Base-by-base conservation (phyloP, 2,797 vertebrate species). In the Hydrocynus forskahlii region DNA sequence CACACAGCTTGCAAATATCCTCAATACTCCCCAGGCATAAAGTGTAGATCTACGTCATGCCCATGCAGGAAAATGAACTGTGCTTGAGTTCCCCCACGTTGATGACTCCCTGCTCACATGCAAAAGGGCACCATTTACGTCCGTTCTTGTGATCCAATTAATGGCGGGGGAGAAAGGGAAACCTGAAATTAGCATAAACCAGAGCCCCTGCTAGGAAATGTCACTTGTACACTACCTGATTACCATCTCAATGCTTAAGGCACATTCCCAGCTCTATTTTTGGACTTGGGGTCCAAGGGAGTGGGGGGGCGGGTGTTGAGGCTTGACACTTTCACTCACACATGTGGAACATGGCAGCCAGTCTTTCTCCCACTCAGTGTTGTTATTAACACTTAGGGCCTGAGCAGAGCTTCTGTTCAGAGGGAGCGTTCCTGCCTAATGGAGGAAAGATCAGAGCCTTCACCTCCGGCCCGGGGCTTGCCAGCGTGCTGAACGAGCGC, bases 111-210 rank as follows among this genome's bases (percentile, higher is more conserved):
- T 50, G 25, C 19, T 69, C 75, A 63, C 76, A 23, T 21, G 70
- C 45, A 72, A 78, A 70, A 59, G 1, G 7, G 66, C 71, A 64
- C 76, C 57, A 63, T 81, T 79, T 75, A 40, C 57, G 35, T 79
- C 66, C 59, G 64, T 68, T 59, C 38, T 64, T 75, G 64, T 71
- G 68, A 63, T 35, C 72, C 50, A 66, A 80, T 84, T 73, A 82
- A 76, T 80, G 50, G 48, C 38, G 17, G 2, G 60, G 62, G 68
- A 67, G 73, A 79, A 69, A 75, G 40, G 76, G 73, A 80, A 86
- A 76, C 55, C 48, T 38, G 45, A 63, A 73, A 75, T 86, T 76
- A 76, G 62, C 74, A 76, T 57, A 68, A 43, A 35, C 60, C 76
- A 69, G 71, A 59, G 67, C 52, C 40, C 52, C 25, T 1, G 50